These are phyloP conservation scores for Fistularia commersonii DNA, from an alignment of 2,797 vertebrate genomes.

Conservation along the genomic window DNA sequence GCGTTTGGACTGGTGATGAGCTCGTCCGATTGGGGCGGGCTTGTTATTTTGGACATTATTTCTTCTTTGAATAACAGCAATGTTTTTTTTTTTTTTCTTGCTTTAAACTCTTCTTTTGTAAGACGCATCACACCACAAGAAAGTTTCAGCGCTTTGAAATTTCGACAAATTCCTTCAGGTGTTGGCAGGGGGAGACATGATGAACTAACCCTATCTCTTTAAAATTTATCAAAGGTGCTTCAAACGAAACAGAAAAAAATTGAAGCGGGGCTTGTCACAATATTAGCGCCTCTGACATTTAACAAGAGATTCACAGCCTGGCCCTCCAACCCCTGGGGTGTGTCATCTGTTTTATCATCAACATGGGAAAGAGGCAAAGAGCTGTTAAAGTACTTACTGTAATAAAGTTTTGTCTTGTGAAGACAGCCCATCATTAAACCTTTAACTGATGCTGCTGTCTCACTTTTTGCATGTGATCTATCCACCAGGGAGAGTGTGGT, in stretches of 20 bases:
- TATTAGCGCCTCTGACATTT: conserved; percentile 63
- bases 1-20: no score
- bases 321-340: conserved; percentile 25
- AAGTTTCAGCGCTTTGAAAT: no score
- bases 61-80: no score
- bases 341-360: conserved; percentile 50
- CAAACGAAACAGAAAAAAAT: conserved; percentile 39
- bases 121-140: background rate
- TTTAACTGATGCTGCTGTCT: conserved; percentile 15
- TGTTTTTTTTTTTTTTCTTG: conserved; percentile 4
- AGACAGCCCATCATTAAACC: conserved; percentile 37
- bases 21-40: no score
- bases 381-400: conserved; percentile 22
- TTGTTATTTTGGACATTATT: no score
- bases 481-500: conserved; percentile 9
- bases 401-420: conserved; percentile 20
- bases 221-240: conserved; percentile 49
- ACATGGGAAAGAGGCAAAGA: conserved; percentile 31
- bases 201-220: conserved; percentile 27
- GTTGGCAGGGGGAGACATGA: conserved; percentile 13
- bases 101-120: conserved; percentile 26
- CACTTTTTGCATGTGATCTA: conserved; percentile 13
- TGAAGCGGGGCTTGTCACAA: conserved; percentile 47
- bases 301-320: conserved; percentile 45
- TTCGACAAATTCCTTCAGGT: background rate